Evolutionary conservation across 2,113 vertebrate genomes (phyloP).

Genomic region (Lophius piscatorius): DNA sequence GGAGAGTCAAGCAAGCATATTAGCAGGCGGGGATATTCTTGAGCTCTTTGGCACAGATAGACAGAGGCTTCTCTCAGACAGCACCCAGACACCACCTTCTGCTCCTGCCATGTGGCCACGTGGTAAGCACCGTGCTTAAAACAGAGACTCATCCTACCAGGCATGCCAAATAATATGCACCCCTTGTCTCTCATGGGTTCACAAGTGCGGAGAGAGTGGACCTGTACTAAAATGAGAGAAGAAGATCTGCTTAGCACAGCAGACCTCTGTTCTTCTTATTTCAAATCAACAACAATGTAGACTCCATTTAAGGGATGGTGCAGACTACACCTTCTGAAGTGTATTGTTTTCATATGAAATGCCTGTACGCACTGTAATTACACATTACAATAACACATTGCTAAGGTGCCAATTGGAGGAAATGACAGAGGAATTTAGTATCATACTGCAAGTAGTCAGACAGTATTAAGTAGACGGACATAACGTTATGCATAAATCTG

Average conservation of each 20-base stretch:
- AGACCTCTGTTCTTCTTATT: neutral
- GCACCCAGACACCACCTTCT: conserved; percentile 71
- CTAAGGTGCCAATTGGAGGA: conserved; percentile 3
- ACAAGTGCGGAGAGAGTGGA: conserved; percentile 51
- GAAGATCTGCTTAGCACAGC: conserved; percentile 24
- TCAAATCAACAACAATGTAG: conserved; percentile 3
- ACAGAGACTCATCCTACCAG: conserved; percentile 34
- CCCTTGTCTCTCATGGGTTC: conserved; percentile 39
- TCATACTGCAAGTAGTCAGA: neutral
- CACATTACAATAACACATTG: neutral
- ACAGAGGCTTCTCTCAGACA: conserved; percentile 69
- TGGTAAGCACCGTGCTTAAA: conserved; percentile 43
- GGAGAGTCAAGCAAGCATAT: conserved; percentile 50
- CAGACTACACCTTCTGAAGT: neutral
- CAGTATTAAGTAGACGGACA: conserved; percentile 22
- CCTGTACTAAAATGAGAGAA: conserved; percentile 3
- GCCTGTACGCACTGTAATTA: conserved; percentile 7
- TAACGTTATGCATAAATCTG: too few relatives aligned
- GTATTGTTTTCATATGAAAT: conserved; percentile 12
- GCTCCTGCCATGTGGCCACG: conserved; percentile 57
- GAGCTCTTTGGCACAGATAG: conserved; percentile 65
- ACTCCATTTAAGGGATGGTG: conserved; percentile 5
- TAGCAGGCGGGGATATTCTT: conserved; percentile 70
- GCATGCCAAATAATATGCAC: conserved; percentile 23
- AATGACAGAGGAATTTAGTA: neutral